Evolutionary conservation across 2,888 invertebrate species (phyloP).

Genomic region (Drosophila paucipuncta): DNA sequence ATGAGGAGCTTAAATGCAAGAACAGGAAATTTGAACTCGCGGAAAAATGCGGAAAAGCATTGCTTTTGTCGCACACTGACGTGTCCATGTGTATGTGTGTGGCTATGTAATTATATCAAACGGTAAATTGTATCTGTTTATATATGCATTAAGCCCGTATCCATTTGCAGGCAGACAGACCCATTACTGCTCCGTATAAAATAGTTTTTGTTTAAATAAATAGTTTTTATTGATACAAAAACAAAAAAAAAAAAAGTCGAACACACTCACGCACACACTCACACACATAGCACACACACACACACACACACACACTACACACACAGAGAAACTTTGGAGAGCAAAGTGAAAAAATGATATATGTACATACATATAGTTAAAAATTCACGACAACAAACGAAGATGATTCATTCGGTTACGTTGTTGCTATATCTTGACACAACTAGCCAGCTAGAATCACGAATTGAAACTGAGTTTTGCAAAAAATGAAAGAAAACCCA

Average conservation of each 20-base stretch:
- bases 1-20: constrained; percentile 46
- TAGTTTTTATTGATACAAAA: constrained; percentile 61
- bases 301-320: constrained; percentile 1
- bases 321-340: constrained; percentile 22
- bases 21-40: constrained; percentile 77
- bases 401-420: constrained; percentile 68
- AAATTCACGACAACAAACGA: constrained; percentile 61
- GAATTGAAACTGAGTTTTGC: constrained; percentile 80
- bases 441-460: constrained; percentile 74
- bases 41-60: constrained; percentile 71
- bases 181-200: constrained; percentile 47
- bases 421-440: constrained; percentile 57
- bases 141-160: constrained; percentile 29
- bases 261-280: constrained; percentile 19
- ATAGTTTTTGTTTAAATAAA: constrained; percentile 56
- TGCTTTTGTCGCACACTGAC: constrained; percentile 16
- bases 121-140: constrained; percentile 52
- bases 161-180: constrained; percentile 33
- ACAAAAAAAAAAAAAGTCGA: constrained; percentile 36
- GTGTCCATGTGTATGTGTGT: constrained; percentile 9
- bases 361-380: constrained; percentile 30
- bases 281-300: neutral
- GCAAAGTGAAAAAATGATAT: constrained; percentile 40
- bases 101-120: constrained; percentile 32
- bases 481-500: constrained; percentile 75